Evolutionary conservation across 2,797 vertebrate species (phyloP).

Genomic region (Tinamus major): DNA sequence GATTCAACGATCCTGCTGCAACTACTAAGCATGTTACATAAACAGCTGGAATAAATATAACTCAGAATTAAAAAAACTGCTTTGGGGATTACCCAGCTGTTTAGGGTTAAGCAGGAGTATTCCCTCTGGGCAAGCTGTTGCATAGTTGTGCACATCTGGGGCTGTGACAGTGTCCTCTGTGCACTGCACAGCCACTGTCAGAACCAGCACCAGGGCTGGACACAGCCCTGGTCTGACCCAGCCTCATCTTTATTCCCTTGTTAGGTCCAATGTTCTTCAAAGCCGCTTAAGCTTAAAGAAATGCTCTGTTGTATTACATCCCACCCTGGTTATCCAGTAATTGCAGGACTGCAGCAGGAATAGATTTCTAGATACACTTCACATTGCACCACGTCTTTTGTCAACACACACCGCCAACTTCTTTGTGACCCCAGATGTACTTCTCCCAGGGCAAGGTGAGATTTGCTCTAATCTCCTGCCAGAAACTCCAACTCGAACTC

Average conservation of each 20-base stretch:
- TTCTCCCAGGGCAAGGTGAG: background rate
- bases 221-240: background rate
- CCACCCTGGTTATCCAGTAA: background rate
- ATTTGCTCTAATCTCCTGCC: background rate
- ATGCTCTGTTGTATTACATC: background rate
- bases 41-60: slow-evolving; percentile 50
- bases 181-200: background rate
- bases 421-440: background rate
- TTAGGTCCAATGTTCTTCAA: slow-evolving; percentile 22
- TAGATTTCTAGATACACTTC: background rate
- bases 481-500: background rate
- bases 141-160: background rate
- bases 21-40: slow-evolving; percentile 15
- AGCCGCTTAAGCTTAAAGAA: slow-evolving; percentile 33
- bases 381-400: background rate
- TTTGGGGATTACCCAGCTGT: slow-evolving; percentile 42
- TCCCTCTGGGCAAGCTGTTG: slow-evolving; percentile 17
- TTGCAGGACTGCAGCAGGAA: background rate
- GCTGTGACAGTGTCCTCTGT: background rate
- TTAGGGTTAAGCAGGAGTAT: background rate
- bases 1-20: background rate
- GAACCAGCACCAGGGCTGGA: background rate
- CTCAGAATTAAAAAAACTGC: background rate
- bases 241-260: background rate
- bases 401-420: background rate